Conservation (phyloP, 2,113 vertebrate genomes). For the Gallinago paraguaiae region DNA sequence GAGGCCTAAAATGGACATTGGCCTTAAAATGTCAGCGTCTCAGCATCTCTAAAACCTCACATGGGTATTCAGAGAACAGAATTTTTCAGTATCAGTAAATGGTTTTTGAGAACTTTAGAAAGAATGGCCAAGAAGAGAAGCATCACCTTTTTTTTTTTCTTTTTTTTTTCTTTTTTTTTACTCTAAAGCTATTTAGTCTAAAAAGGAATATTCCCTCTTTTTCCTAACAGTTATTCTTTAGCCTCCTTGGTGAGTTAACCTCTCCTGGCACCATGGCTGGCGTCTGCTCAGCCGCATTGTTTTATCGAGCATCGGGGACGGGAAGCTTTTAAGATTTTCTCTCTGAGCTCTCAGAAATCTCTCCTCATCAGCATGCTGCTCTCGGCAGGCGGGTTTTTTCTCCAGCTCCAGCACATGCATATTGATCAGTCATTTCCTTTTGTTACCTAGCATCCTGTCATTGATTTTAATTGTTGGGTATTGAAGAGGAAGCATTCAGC, state of each 20-base stretch:
- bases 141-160: neutral
- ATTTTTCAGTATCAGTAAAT: neutral
- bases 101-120: neutral
- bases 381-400: neutral
- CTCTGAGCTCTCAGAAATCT: neutral
- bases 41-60: neutral
- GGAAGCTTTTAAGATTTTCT: conserved; percentile 33
- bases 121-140: neutral
- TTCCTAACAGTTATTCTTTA: neutral
- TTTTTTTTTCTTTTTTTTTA: neutral
- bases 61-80: neutral
- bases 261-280: neutral
- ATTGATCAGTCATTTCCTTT: conserved; percentile 56
- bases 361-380: conserved; percentile 49
- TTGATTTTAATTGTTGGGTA: conserved; percentile 24
- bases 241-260: neutral
- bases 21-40: neutral
- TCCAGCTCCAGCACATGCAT: conserved; percentile 47
- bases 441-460: conserved; percentile 36
- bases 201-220: neutral
- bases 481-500: neutral
- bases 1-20: neutral
- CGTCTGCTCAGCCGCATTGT: neutral
- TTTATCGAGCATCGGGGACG: neutral
- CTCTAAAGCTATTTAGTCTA: neutral